Evolutionary conservation across 2,888 invertebrate genomes (phyloP).

Genomic region (Drosophila algonquin): DNA sequence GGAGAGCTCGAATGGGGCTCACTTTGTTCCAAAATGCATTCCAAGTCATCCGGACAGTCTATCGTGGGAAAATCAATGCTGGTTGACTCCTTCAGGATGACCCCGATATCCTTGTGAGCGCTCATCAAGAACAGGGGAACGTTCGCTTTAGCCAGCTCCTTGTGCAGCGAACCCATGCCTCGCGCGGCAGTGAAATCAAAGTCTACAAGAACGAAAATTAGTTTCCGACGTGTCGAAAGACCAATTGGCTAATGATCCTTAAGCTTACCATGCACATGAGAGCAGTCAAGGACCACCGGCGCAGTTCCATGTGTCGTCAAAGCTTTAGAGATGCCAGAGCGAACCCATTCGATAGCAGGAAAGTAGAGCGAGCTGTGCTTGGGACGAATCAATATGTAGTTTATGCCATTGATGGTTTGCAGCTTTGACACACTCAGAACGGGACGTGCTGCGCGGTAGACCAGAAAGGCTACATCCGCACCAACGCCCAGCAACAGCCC

Average conservation of each 20-base stretch:
- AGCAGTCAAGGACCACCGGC: constrained; percentile 92
- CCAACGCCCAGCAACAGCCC: constrained; percentile 93
- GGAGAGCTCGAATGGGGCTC: constrained; percentile 41
- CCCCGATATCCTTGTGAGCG: constrained; percentile 77
- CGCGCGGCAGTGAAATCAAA: constrained; percentile 95
- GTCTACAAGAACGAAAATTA: constrained; percentile 83
- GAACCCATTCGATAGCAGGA: constrained; percentile 92
- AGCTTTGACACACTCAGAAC: constrained; percentile 89
- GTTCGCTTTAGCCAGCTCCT: constrained; percentile 88
- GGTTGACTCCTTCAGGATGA: constrained; percentile 82
- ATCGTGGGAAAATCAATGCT: constrained; percentile 76
- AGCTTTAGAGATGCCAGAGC: constrained; percentile 90
- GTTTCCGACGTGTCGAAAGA: neutral
- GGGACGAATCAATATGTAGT: constrained; percentile 91
- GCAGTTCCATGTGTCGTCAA: constrained; percentile 88
- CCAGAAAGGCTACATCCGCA: constrained; percentile 90
- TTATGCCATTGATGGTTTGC: constrained; percentile 88
- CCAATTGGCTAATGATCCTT: neutral
- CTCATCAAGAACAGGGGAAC: constrained; percentile 89
- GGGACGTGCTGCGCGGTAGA: constrained; percentile 93
- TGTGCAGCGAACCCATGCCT: constrained; percentile 91
- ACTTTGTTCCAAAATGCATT: constrained; percentile 78
- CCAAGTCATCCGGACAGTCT: constrained; percentile 79
- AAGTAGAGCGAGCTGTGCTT: constrained; percentile 91
- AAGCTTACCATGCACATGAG: constrained; percentile 88